phyloP scores from a whole-genome alignment of 2,797 vertebrate species.

The Falco rusticolus region DNA sequence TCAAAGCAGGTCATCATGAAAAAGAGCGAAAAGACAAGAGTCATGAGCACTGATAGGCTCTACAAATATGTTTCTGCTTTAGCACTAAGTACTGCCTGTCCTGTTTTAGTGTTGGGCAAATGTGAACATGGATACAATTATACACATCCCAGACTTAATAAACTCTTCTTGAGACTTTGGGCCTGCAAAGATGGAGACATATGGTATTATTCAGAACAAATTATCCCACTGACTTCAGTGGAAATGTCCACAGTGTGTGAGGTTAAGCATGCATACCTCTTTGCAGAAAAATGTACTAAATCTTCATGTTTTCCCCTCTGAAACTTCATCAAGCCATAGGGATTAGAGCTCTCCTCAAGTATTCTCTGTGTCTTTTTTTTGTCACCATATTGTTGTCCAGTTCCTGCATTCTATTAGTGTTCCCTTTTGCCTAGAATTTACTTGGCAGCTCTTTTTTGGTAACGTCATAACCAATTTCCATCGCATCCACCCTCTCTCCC shows the following conservation, averaged over 20 bases:
- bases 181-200: background rate
- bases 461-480: background rate
- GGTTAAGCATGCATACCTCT: background rate
- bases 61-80: background rate
- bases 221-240: constrained; percentile 15
- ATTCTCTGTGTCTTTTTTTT: constrained; percentile 6
- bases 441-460: constrained; percentile 2
- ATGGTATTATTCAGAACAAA: constrained; percentile 11
- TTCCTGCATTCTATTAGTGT: background rate
- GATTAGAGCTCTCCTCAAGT: background rate
- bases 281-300: constrained; percentile 17
- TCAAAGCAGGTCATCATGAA: background rate
- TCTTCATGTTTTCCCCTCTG: constrained; percentile 9
- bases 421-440: constrained; percentile 6
- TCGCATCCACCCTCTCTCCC: background rate
- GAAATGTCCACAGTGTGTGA: background rate
- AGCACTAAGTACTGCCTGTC: background rate
- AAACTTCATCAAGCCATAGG: background rate
- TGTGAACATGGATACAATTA: background rate
- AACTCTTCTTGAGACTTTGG: background rate
- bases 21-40: background rate
- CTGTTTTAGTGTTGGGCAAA: background rate
- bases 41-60: background rate
- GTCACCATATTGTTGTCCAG: background rate
- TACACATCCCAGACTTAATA: background rate